Evolutionary conservation across 2,888 invertebrate species (phyloP).

Genomic region (Aromia moschata): DNA sequence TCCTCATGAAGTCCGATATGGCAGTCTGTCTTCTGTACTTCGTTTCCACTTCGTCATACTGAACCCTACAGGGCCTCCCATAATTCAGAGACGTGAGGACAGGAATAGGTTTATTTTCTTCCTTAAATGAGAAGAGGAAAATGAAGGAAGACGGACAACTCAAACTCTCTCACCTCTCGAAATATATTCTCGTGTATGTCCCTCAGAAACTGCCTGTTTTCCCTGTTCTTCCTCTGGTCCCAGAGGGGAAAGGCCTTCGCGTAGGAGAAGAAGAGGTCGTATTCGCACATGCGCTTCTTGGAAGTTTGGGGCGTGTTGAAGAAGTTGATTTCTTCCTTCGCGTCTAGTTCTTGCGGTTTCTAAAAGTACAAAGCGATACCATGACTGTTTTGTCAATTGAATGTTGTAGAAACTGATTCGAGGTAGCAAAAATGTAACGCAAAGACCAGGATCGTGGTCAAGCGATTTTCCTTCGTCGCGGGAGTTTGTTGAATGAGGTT

Average conservation of each 20-base stretch:
- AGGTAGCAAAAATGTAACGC: too few species aligned
- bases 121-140: constrained; percentile 48
- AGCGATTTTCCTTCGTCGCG: too few species aligned
- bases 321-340: constrained; percentile 53
- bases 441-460: too few species aligned
- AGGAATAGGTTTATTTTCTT: constrained; percentile 58
- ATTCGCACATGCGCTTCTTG: constrained; percentile 46
- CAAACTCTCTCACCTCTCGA: constrained; percentile 52
- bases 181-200: constrained; percentile 58
- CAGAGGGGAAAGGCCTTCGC: constrained; percentile 57
- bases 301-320: constrained; percentile 52
- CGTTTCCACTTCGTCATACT: constrained; percentile 50
- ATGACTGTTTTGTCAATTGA: too few species aligned
- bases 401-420: too few species aligned
- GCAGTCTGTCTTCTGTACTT: constrained; percentile 49
- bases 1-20: constrained; percentile 54
- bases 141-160: background rate
- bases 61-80: constrained; percentile 53
- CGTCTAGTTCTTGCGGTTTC: constrained; percentile 47
- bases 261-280: constrained; percentile 60
- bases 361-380: constrained; percentile 32
- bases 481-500: too few species aligned
- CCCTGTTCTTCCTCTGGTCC: constrained; percentile 56
- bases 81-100: constrained; percentile 57
- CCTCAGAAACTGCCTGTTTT: constrained; percentile 54